A percentile compares a stretch with the other conserved stretches of the same genome.
phyloP scores from a whole-genome alignment of 2,113 vertebrate genomes.

The Platysternon megacephalum region DNA sequence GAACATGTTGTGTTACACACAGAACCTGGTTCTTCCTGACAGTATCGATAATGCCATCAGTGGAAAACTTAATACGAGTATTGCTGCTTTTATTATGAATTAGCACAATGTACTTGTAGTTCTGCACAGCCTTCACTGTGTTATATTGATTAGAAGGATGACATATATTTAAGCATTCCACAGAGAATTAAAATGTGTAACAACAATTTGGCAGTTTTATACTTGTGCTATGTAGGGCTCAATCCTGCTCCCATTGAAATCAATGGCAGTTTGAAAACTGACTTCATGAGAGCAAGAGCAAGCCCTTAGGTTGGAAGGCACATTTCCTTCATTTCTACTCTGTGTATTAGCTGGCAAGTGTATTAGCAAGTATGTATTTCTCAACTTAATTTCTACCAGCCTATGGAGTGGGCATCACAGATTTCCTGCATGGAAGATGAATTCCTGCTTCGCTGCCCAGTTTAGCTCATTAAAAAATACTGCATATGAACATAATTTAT shows the following conservation, averaged over 20 bases:
- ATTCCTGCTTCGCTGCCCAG: conserved; percentile 10
- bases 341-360: background rate
- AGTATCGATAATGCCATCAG: background rate
- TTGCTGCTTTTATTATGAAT: background rate
- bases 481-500: conserved; percentile 9
- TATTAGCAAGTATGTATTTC: background rate
- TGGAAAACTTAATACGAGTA: background rate
- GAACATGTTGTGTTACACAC: background rate
- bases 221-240: background rate
- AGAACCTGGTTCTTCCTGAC: background rate
- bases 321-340: background rate
- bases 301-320: background rate
- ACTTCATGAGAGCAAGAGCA: background rate
- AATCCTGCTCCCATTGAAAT: background rate
- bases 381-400: background rate
- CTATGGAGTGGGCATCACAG: background rate
- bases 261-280: background rate
- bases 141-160: background rate
- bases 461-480: conserved; percentile 5
- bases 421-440: background rate
- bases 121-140: background rate
- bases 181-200: background rate
- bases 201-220: background rate
- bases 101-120: background rate
- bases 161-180: conserved; percentile 13